Conservation (phyloP, 2,797 vertebrate species). For the Micromesistius poutassou region DNA sequence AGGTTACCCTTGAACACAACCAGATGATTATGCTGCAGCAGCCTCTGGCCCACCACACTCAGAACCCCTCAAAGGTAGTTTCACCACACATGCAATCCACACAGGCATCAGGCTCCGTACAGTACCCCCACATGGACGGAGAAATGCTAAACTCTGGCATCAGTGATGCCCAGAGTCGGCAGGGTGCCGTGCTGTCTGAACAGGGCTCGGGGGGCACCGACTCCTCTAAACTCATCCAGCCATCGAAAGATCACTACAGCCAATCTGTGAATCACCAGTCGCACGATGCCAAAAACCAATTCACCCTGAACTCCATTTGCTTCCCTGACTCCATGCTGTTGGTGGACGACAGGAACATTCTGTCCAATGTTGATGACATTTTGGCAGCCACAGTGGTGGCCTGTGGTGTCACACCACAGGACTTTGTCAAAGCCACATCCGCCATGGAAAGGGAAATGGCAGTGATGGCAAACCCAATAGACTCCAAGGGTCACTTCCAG, state of each 20-base stretch:
- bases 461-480: slow-evolving; percentile 72
- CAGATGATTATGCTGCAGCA: slow-evolving; percentile 91
- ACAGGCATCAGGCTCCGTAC: slow-evolving; percentile 69
- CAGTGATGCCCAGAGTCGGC: slow-evolving; percentile 77
- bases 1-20: slow-evolving; percentile 85
- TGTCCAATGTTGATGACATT: slow-evolving; percentile 97
- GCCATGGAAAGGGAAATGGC: slow-evolving; percentile 78
- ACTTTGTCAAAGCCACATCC: slow-evolving; percentile 89
- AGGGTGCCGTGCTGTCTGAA: slow-evolving; percentile 71
- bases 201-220: slow-evolving; percentile 79
- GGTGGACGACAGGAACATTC: slow-evolving; percentile 90
- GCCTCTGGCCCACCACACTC: slow-evolving; percentile 78
- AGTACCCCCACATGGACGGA: slow-evolving; percentile 88
- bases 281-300: slow-evolving; percentile 89
- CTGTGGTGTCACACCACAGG: slow-evolving; percentile 90
- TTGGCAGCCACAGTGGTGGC: slow-evolving; percentile 94
- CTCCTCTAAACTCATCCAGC: slow-evolving; percentile 80
- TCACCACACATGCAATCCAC: slow-evolving; percentile 79
- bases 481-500: slow-evolving; percentile 86
- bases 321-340: slow-evolving; percentile 95
- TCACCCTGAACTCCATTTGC: slow-evolving; percentile 92
- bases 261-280: slow-evolving; percentile 74
- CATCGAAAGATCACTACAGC: slow-evolving; percentile 82
- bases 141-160: slow-evolving; percentile 81
- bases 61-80: slow-evolving; percentile 78